A percentile compares a stretch with the other conserved stretches of the same genome.
These are phyloP conservation scores for Oncorhynchus mykiss DNA, from an alignment of 2,113 vertebrate species.

Conservation along the genomic window DNA sequence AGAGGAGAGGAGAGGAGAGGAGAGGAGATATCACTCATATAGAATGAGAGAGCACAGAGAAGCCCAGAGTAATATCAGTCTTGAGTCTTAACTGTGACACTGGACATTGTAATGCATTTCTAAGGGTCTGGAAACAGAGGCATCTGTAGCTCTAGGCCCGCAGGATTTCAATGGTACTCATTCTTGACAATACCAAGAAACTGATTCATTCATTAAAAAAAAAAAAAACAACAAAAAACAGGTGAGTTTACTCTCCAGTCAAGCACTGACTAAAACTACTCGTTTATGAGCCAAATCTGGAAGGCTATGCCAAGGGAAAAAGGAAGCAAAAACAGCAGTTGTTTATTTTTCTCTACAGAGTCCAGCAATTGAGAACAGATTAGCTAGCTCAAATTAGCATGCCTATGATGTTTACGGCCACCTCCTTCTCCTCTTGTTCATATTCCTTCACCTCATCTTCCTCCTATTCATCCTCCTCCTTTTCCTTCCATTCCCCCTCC, in stretches of 20 bases:
- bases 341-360: neutral
- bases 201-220: too few relatives aligned
- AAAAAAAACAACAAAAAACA: too few relatives aligned
- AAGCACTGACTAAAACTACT: neutral
- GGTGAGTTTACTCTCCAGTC: neutral
- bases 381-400: neutral
- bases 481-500: neutral
- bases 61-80: neutral
- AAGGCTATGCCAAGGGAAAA: neutral
- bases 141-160: neutral
- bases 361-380: neutral
- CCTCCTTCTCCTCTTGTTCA: neutral
- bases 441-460: neutral
- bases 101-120: neutral
- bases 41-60: neutral
- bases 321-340: neutral
- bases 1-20: neutral
- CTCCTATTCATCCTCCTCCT: neutral
- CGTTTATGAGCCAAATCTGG: neutral
- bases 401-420: neutral
- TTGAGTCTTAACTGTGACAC: neutral
- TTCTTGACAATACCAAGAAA: neutral
- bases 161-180: neutral
- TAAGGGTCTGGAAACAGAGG: neutral
- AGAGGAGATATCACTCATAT: neutral